Conservation (phyloP, 2,797 vertebrate species). For the Melanotaenia maccullochi region DNA sequence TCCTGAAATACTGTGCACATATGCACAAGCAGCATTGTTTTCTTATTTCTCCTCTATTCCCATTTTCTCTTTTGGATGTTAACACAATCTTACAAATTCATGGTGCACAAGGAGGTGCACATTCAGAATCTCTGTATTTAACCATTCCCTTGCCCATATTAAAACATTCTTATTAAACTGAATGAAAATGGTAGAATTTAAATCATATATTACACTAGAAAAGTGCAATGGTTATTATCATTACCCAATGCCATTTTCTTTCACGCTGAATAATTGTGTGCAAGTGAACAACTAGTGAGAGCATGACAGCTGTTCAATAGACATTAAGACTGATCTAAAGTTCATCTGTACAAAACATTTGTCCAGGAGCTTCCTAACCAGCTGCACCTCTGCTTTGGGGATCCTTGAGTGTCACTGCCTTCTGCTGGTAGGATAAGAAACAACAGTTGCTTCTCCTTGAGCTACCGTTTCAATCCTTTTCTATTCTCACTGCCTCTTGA, state of each 20-base stretch:
- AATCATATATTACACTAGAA: not conserved
- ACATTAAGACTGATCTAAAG: slow-evolving; percentile 19
- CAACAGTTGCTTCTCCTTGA: slow-evolving; percentile 42
- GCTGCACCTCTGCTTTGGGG: slow-evolving; percentile 63
- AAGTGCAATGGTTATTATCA: not conserved
- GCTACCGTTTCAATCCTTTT: slow-evolving; percentile 46
- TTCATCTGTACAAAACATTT: slow-evolving; percentile 46
- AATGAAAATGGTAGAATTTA: not conserved
- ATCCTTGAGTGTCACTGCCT: slow-evolving; percentile 71
- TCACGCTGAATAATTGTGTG: slow-evolving; percentile 3
- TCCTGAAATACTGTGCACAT: slow-evolving; percentile 7
- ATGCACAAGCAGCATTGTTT: slow-evolving; percentile 9
- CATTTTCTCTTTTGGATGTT: slow-evolving; percentile 23
- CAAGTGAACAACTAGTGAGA: slow-evolving; percentile 8
- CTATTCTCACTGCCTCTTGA: slow-evolving; percentile 73
- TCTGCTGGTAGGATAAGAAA: slow-evolving; percentile 76
- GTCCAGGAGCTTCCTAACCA: slow-evolving; percentile 61
- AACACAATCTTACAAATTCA: slow-evolving; percentile 1
- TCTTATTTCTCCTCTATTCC: slow-evolving; percentile 1
- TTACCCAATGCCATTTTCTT: slow-evolving; percentile 13
- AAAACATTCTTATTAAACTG: not conserved
- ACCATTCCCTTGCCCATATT: not conserved
- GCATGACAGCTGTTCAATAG: slow-evolving; percentile 20
- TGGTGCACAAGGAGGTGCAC: not conserved
- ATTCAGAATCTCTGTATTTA: not conserved